Conservation (phyloP, 2,113 vertebrate species). For the Myxocyprinus asiaticus region DNA sequence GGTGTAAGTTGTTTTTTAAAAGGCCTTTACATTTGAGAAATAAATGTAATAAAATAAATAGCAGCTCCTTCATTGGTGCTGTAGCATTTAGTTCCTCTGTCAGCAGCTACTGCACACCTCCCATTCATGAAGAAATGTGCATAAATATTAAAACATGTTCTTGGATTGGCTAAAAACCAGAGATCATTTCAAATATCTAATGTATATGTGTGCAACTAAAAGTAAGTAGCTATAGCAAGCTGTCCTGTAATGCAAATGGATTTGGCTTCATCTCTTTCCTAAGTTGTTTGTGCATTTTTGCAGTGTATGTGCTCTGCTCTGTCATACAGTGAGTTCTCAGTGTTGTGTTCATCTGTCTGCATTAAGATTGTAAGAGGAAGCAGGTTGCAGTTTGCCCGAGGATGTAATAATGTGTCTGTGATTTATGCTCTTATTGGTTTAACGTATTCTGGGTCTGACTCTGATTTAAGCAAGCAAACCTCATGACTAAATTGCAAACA, state of each 20-base stretch:
- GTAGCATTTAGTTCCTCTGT: no score
- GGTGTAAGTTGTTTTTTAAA: no score
- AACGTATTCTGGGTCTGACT: not conserved
- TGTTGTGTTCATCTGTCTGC: conserved; percentile 9
- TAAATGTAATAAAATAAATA: no score
- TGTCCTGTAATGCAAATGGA: not conserved
- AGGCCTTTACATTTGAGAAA: not conserved
- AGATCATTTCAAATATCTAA: not conserved
- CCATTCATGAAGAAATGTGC: not conserved
- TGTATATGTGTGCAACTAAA: not conserved
- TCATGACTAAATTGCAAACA: not conserved
- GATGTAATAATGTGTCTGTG: conserved; percentile 37
- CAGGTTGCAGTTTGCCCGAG: not conserved
- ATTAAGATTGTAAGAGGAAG: conserved; percentile 6
- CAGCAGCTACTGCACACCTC: no score
- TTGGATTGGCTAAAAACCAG: not conserved
- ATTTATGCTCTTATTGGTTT: not conserved
- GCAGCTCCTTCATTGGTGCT: no score
- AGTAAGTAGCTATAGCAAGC: not conserved
- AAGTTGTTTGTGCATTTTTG: conserved; percentile 13
- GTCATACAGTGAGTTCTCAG: not conserved
- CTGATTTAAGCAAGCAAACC: not conserved
- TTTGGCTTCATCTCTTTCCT: conserved; percentile 5
- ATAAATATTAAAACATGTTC: not conserved
- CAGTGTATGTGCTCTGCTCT: conserved; percentile 8